Evolutionary conservation across 2,888 invertebrate genomes (phyloP), one percentile per base, ranked within the genome.

Genomic region (Lamellibrachia columna): DNA sequence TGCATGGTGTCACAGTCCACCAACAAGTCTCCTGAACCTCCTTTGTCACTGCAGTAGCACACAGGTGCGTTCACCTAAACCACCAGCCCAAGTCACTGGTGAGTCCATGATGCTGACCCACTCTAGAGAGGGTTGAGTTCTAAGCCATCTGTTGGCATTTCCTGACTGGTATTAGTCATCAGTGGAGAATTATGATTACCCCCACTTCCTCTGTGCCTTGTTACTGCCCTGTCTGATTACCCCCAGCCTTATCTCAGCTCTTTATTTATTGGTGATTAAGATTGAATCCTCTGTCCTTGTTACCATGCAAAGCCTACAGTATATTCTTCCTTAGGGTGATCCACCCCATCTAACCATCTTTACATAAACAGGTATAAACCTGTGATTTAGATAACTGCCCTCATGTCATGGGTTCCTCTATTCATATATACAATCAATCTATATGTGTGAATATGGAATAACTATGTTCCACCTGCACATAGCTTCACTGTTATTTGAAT

Each of bases 81-180:
- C 75, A 75, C 15, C 75, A 75, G 75, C 75, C 75, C 75, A 75
- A n/a, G 75, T 6, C 75, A 75, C 6, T 15, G n/a, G 75, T 15
- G 15, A 75, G 22, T 22, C 75, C 75, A 75, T 22, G 6, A 22
- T 75, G 75, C 75, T 40, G 40, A 1, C 75, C 22, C 15, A 75
- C n/a, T 75, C 75, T 22, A 75, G 75, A 6, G 22, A 75, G 22
- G 15, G 75, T 22, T 75, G 75, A 75, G 15, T 11, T 6, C 75
- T 75, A 75, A 22, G 75, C 75, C 75, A 75, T 75, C 75, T 75
- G 75, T 15, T 75, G 75, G 75, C 75, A 75, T 75, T 75, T 75
- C 75, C 75, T 75, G 22, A 75, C 75, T 22, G n/a, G 75, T 15
- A 75, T 75, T 75, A 75, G 75, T 75, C 75, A 75, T 15, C 75